phyloP scores from a whole-genome alignment of 30 jellyfish, hydroid and myxozoan genomes.

The Rhopilema esculentum region DNA sequence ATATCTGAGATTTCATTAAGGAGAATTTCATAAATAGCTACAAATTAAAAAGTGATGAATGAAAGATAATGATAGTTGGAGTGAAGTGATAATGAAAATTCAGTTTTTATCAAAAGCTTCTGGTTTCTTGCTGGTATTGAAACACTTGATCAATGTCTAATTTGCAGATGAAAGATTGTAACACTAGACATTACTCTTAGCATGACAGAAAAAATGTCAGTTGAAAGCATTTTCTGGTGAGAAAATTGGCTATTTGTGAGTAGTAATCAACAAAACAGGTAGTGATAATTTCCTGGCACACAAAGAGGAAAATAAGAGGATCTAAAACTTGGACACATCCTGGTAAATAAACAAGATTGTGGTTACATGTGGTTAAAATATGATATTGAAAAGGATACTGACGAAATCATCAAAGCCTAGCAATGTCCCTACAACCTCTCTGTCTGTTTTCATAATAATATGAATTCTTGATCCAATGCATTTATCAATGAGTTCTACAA shows the following conservation, averaged over 20 bases:
- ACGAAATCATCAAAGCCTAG: constrained; percentile 97
- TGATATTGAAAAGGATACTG: constrained; percentile 69
- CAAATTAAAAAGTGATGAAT: no score
- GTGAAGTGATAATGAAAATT: no score
- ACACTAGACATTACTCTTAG: no score
- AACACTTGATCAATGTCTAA: no score
- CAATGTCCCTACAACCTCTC: constrained; percentile 96
- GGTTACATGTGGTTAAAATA: neutral
- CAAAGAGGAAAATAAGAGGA: neutral
- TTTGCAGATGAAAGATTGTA: no score
- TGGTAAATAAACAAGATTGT: neutral
- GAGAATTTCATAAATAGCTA: neutral
- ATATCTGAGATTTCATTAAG: constrained; percentile 45
- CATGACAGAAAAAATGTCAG: no score
- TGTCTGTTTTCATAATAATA: constrained; percentile 92
- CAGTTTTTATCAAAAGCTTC: no score
- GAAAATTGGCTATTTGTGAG: no score
- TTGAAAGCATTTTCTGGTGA: no score
- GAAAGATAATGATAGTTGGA: no score
- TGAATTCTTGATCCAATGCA: constrained; percentile 98
- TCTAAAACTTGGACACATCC: neutral
- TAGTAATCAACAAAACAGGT: no score
- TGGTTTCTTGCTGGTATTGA: neutral
- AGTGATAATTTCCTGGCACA: neutral
- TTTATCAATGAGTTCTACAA: constrained; percentile 88